phyloP scores from a whole-genome alignment of 2,113 vertebrate genomes.

The Cochlearius cochlearius region DNA sequence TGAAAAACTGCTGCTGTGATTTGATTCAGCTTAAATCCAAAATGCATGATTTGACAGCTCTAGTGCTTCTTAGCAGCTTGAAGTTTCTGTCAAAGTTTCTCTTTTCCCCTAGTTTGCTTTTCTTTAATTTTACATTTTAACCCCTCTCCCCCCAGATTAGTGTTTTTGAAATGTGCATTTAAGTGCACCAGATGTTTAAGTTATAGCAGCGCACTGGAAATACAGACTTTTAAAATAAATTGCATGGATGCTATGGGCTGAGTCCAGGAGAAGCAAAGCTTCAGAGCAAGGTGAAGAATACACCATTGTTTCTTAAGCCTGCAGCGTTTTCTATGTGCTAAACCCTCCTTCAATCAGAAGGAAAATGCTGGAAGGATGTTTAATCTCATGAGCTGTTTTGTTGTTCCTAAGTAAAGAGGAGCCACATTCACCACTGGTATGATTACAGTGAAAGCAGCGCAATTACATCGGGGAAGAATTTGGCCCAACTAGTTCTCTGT shows the following conservation, averaged over 20 bases:
- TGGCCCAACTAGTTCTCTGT: not conserved
- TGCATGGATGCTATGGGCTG: not conserved
- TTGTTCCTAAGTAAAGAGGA: not conserved
- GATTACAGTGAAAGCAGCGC: not conserved
- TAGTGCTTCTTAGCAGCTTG: not conserved
- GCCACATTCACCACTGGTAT: not conserved
- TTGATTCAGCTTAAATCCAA: not conserved
- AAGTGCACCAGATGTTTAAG: not conserved
- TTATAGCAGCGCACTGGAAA: not conserved
- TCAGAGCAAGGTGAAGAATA: not conserved
- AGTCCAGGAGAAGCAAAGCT: not conserved
- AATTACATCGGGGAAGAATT: not conserved
- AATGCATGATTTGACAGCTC: not conserved
- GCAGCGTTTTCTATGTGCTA: not conserved
- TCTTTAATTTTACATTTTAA: not conserved
- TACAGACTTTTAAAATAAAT: not conserved
- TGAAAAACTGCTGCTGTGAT: constrained; percentile 2
- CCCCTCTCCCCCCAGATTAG: not conserved
- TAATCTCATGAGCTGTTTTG: not conserved
- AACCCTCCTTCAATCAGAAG: not conserved
- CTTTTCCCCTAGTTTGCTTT: not conserved
- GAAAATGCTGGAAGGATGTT: not conserved
- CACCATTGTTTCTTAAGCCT: not conserved
- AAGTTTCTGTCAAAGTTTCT: not conserved
- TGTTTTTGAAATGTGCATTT: not conserved